Evolutionary conservation across 2,888 invertebrate genomes (phyloP), one percentile per base, ranked within the genome.

Genomic region (Digitonthophagus gazella): DNA sequence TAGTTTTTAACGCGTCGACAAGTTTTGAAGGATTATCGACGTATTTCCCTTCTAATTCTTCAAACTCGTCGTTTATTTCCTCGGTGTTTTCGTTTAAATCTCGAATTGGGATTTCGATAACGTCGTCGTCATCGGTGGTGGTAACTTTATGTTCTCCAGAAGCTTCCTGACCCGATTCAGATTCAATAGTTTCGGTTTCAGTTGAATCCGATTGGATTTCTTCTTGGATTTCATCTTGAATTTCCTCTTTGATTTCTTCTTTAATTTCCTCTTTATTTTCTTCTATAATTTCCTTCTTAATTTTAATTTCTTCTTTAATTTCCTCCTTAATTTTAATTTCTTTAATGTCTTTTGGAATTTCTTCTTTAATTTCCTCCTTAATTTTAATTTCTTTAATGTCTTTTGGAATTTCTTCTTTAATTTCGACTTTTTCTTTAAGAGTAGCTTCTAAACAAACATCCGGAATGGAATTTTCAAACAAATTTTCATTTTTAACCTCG

Each of bases 1-100:
- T 80, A 20, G 75, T 75, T 69, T 79, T 81, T 58, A 81, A 70
- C 8, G 68, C 66, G 19, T 67, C 73, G 55, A 67, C 72, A 66
- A 67, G 68, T 15, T 69, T 71, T 5, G 70, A 70, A 15, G 70
- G 70, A 57, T 70, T 70, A 66, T 70, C 70, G 22, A 70, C 15
- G 6, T 61, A 65, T 66, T 66, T 67, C 15, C 66, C 67, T 11
- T 70, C 64, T 8, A 66, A 65, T 20, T 71, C 70, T 1, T 11
- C 66, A 3, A 61, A 58, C 5, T 70, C 69, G 18, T 67, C 57
- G 6, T 65, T 58, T 19, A 66, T 56, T 11, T 5, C n/a, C 3
- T 20, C 64, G 54, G 71, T 65, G 28, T 67, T 67, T 2, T n/a
- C 61, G 11, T 67, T 8, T 1, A 15, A 15, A 15, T 18, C 15